These are phyloP conservation scores for Ctenicera cuprea DNA, from an alignment of 2,888 invertebrate genomes.

Conservation along the genomic window DNA sequence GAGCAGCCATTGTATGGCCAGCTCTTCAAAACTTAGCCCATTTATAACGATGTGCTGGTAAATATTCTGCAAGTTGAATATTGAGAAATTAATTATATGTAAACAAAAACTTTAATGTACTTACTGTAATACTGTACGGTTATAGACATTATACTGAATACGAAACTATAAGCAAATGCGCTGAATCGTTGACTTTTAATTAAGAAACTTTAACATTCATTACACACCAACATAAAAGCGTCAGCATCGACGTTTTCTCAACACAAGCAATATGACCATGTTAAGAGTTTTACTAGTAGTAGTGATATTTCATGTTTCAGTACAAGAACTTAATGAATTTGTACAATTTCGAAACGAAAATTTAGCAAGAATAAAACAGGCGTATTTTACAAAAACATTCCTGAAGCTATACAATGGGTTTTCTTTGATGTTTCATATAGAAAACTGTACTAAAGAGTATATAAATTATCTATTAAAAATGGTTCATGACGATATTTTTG, in stretches of 20 bases:
- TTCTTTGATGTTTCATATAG: constrained; percentile 48
- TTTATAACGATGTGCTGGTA: too few species aligned
- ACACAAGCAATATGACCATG: not conserved
- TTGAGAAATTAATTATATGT: constrained; percentile 1
- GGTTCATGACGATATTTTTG: constrained; percentile 30
- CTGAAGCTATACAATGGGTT: constrained; percentile 25
- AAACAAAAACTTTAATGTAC: not conserved
- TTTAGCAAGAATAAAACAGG: constrained; percentile 3
- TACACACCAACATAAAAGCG: not conserved
- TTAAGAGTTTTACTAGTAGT: not conserved
- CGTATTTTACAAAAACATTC: constrained; percentile 34
- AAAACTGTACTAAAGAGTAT: constrained; percentile 32
- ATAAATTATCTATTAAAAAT: constrained; percentile 33
- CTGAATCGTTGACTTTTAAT: constrained; percentile 13
- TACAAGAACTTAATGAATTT: constrained; percentile 10
- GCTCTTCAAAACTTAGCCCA: too few species aligned
- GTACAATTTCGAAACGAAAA: constrained; percentile 10
- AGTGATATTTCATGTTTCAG: not conserved
- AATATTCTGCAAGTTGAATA: too few species aligned
- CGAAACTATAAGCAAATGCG: not conserved
- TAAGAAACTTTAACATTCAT: not conserved
- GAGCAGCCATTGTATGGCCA: too few species aligned
- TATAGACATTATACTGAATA: not conserved
- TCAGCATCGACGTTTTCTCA: not conserved
- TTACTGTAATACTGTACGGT: not conserved